phyloP scores from a whole-genome alignment of 2,888 invertebrate genomes.

The Tiliacea aurago region DNA sequence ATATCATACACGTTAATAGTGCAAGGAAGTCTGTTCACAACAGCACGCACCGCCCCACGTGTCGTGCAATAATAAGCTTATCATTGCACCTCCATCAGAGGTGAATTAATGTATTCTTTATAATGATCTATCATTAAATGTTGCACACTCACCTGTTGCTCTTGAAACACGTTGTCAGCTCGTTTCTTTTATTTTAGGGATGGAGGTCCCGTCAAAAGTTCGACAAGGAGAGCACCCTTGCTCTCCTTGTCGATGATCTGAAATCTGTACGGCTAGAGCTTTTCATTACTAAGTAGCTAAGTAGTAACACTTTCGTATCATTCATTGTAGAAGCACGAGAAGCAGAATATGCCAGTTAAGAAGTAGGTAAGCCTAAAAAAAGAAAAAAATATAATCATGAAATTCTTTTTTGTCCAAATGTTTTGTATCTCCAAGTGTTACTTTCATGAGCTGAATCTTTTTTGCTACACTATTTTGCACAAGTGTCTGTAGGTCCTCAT shows the following conservation, averaged over 20 bases:
- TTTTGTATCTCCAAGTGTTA: neutral
- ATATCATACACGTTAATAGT: slow-evolving; percentile 68
- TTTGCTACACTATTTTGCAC: neutral
- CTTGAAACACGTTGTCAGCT: neutral
- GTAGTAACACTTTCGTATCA: neutral
- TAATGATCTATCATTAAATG: slow-evolving; percentile 23
- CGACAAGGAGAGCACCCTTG: neutral
- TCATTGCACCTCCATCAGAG: slow-evolving; percentile 38
- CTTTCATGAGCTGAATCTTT: neutral
- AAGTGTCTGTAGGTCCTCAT: neutral
- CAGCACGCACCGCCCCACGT: slow-evolving; percentile 59
- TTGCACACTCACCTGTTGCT: slow-evolving; percentile 36
- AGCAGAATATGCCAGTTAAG: neutral
- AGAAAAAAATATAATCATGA: neutral
- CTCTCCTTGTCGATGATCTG: no score
- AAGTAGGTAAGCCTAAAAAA: no score
- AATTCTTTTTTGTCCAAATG: neutral
- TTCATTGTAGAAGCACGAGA: neutral
- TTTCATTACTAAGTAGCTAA: neutral
- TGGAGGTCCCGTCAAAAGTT: neutral
- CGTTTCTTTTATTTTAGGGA: neutral
- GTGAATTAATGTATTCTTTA: slow-evolving; percentile 29
- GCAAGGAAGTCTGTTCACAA: slow-evolving; percentile 59
- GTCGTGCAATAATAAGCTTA: slow-evolving; percentile 53
- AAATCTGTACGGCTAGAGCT: neutral